Base-by-base conservation (phyloP, 2,113 vertebrate species). In the Amblyopsis rosae region DNA sequence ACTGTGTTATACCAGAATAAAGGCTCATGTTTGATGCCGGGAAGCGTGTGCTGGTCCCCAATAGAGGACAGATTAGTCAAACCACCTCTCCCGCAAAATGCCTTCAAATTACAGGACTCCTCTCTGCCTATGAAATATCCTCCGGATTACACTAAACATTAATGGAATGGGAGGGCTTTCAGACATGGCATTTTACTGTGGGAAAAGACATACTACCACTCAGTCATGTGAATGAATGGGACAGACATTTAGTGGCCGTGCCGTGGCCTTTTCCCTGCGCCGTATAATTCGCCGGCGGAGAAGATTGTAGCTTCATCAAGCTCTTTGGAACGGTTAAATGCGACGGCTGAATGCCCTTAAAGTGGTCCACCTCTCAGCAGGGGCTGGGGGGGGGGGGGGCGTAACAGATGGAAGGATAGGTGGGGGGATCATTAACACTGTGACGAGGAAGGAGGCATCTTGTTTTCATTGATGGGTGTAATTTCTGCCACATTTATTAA, bases 121-220 rank as follows among this genome's bases (percentile, higher is more conserved):
- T 87, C 84, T 84, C 81, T 87, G 80, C 85, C 84, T 81, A 80
- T 84, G 84, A 91, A 89, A 83, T 79, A 84, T 70, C 65, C 76
- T 62, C 70, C 67, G 76, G 80, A 88, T 83, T 79, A 82, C 87
- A 82, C 87, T 82, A 90, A 92, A 91, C 90, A 91, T 92, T 90
- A 90, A 92, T 92, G 80, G 90, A 91, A 91, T 79, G 66, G 77
- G 26, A 82, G 82, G 84, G 84, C 90, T 92, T 92, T 93, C 88
- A 90, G 84, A 83, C 81, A 73, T 92, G 87, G 86, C 89, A 91
- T 93, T 90, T 92, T 79, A 83, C 70, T 65, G 62, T 81, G 72
- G 81, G 84, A 88, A 85, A 91, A 78, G 80, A 91, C 72, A 47
- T 69, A 88, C 75, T 85, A 85, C 87, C 90, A 86, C 76, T 72